Percentiles rank a stretch among this genome's conserved stretches.
These are phyloP conservation scores for Ophthalmolycus amberensis DNA, from an alignment of 2,113 vertebrate genomes.

Conservation along the genomic window DNA sequence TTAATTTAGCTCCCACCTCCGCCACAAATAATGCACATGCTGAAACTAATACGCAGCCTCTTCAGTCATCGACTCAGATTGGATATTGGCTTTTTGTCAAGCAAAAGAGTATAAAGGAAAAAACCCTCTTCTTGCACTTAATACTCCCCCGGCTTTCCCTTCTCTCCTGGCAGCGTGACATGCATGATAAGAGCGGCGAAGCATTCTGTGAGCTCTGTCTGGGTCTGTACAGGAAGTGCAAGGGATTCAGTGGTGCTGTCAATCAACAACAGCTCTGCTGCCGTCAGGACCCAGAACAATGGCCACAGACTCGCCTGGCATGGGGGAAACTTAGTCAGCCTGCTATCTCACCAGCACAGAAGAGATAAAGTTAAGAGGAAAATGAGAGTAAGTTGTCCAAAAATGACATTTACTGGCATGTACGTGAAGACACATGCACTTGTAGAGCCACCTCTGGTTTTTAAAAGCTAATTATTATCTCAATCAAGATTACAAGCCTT, in stretches of 20 bases:
- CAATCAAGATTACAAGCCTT: slow-evolving; percentile 49
- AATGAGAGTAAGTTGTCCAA: slow-evolving; percentile 47
- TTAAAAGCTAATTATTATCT: slow-evolving; percentile 49
- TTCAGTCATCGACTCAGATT: slow-evolving; percentile 27
- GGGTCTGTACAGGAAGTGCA: slow-evolving; percentile 83
- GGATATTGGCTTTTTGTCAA: slow-evolving; percentile 50
- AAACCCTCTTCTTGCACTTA: slow-evolving; percentile 60
- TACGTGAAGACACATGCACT: slow-evolving; percentile 1
- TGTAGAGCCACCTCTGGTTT: slow-evolving; percentile 10
- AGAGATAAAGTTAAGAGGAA: slow-evolving; percentile 70
- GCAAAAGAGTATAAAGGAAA: slow-evolving; percentile 54
- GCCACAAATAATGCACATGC: slow-evolving; percentile 48
- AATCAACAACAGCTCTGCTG: slow-evolving; percentile 74
- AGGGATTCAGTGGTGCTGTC: slow-evolving; percentile 79
- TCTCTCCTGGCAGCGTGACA: slow-evolving; percentile 71
- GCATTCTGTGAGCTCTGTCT: slow-evolving; percentile 73
- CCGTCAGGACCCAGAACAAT: slow-evolving; percentile 81
- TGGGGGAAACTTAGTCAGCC: slow-evolving; percentile 68
- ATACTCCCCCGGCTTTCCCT: slow-evolving; percentile 49
- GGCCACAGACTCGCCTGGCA: slow-evolving; percentile 55
- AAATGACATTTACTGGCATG: slow-evolving; percentile 7
- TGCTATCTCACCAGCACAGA: slow-evolving; percentile 64
- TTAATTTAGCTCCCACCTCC: slow-evolving; percentile 68
- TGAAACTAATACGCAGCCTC: slow-evolving; percentile 30
- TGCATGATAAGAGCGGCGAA: slow-evolving; percentile 74